Conservation (phyloP, 2,888 invertebrate species). For the Mylabris sibirica region DNA sequence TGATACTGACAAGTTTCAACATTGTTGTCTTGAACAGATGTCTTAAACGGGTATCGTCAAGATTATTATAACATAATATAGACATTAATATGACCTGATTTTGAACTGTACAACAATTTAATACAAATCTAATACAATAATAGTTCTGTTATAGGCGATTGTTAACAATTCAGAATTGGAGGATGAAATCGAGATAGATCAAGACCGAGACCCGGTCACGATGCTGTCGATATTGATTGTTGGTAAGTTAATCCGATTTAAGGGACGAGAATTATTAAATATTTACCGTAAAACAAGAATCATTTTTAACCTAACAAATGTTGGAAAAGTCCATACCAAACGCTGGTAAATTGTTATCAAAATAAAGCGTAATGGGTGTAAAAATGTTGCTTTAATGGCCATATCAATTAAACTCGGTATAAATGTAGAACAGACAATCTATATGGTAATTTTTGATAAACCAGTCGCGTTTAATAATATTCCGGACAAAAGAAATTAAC, state of each 20-base stretch:
- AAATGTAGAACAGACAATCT: constrained; percentile 23
- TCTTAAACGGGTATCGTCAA: background rate
- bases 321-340: background rate
- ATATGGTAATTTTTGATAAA: constrained; percentile 30
- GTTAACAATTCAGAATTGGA: constrained; percentile 67
- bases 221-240: constrained; percentile 82
- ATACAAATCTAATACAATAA: constrained; percentile 14
- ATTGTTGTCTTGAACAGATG: background rate
- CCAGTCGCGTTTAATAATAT: background rate
- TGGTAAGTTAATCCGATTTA: constrained; percentile 65
- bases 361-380: background rate
- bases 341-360: too few relatives aligned
- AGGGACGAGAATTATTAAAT: background rate
- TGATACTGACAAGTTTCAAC: background rate
- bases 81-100: background rate
- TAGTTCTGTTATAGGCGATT: constrained; percentile 61
- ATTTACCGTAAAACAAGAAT: background rate
- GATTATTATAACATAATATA: background rate
- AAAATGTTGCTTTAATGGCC: constrained; percentile 5
- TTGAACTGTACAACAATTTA: background rate
- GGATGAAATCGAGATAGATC: constrained; percentile 59
- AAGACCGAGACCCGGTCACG: constrained; percentile 76
- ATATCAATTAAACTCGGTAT: constrained; percentile 25
- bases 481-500: background rate
- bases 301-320: background rate